A percentile compares a stretch with the other conserved stretches of the same genome.
phyloP scores from a whole-genome alignment of 2,888 invertebrate genomes.

The Hermaeophaga mercurialis region DNA sequence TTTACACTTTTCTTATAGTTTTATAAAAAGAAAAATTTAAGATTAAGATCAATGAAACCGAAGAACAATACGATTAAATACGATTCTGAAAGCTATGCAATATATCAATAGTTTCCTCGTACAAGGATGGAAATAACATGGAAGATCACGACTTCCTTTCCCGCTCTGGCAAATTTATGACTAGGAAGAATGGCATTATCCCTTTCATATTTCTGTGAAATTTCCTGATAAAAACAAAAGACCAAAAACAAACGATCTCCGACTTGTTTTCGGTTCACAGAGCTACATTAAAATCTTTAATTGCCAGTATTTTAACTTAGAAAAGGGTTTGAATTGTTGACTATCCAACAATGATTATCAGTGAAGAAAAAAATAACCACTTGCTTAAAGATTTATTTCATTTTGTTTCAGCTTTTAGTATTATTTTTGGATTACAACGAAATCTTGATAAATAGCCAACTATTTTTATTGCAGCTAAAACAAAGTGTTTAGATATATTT shows the following conservation, averaged over 20 bases:
- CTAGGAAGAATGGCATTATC: conserved; percentile 43
- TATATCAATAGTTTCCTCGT: conserved; percentile 19
- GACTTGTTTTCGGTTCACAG: conserved; percentile 33
- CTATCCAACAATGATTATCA: no score
- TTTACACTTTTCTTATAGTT: no score
- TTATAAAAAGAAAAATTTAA: neutral
- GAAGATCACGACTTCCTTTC: conserved; percentile 43
- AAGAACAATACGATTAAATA: neutral
- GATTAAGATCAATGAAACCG: neutral
- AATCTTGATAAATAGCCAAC: no score
- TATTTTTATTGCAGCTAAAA: no score
- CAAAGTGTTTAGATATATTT: no score
- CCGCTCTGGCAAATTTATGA: conserved; percentile 42
- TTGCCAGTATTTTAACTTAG: conserved; percentile 43
- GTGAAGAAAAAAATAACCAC: no score
- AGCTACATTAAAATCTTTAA: conserved; percentile 39
- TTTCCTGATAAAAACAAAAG: conserved; percentile 39
- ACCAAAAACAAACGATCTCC: conserved; percentile 35
- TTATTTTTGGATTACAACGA: no score
- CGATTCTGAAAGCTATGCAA: conserved; percentile 9
- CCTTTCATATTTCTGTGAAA: conserved; percentile 33
- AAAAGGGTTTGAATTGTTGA: no score
- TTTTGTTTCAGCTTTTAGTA: no score
- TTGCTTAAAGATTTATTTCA: no score
- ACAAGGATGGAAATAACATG: conserved; percentile 39